A percentile compares a stretch with the other conserved stretches of the same genome.
Evolutionary conservation across 2,888 invertebrate genomes (phyloP).

Genomic region (Metopia argyrocephala): DNA sequence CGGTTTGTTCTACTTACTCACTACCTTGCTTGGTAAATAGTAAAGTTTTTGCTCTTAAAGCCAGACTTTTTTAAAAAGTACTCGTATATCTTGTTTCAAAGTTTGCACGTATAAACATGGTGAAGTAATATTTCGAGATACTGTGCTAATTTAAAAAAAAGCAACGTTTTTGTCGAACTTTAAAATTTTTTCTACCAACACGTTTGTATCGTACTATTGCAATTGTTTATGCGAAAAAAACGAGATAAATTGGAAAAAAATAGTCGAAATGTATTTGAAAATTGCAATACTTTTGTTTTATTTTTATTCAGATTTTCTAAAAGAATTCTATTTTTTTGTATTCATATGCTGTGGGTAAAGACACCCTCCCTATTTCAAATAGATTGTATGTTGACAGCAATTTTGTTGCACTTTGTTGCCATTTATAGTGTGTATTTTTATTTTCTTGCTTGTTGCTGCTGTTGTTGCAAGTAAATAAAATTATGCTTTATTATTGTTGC

Average conservation of each 20-base stretch:
- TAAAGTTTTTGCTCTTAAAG: too few relatives aligned
- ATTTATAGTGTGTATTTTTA: conserved; percentile 50
- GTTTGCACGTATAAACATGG: too few relatives aligned
- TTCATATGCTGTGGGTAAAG: conserved; percentile 1
- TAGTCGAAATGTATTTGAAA: conserved; percentile 54
- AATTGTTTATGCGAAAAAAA: conserved; percentile 52
- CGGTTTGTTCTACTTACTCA: too few relatives aligned
- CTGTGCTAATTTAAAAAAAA: conserved; percentile 32
- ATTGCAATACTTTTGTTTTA: too few relatives aligned
- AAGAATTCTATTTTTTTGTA: background rate
- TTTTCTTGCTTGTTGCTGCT: conserved; percentile 27
- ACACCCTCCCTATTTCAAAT: conserved; percentile 19
- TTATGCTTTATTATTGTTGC: conserved; percentile 13
- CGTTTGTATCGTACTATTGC: conserved; percentile 59
- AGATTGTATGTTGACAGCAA: conserved; percentile 61
- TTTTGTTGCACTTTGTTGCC: conserved; percentile 64
- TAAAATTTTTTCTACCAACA: conserved; percentile 38
- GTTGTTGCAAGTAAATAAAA: conserved; percentile 27
- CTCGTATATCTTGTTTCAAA: too few relatives aligned
- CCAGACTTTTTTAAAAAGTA: too few relatives aligned
- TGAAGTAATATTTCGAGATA: background rate
- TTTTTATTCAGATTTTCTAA: too few relatives aligned
- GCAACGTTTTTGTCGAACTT: conserved; percentile 27
- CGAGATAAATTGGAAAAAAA: conserved; percentile 22
- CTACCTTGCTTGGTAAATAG: too few relatives aligned